Evolutionary conservation across 1,140 invertebrate species (phyloP).

Genomic region (Penaeus indicus): DNA sequence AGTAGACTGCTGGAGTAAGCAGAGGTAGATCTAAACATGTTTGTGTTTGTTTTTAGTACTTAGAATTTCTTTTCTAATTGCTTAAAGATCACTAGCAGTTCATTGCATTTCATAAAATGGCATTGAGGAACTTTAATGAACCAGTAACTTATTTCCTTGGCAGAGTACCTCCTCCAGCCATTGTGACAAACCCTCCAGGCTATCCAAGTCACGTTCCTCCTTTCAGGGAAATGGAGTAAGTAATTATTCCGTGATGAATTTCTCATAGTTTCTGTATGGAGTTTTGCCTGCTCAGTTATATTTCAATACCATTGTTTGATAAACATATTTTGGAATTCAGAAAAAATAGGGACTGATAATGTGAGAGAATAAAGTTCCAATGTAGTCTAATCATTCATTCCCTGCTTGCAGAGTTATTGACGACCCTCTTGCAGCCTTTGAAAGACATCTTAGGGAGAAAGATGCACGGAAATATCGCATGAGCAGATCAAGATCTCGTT

Average conservation of each 20-base stretch:
- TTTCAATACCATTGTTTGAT: too few species aligned
- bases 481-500: constrained; percentile 50
- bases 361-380: too few species aligned
- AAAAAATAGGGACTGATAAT: too few species aligned
- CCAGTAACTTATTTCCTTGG: not conserved
- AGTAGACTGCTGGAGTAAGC: not conserved
- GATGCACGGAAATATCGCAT: constrained; percentile 38
- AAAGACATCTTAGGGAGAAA: constrained; percentile 50
- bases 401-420: constrained; percentile 29
- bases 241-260: not conserved
- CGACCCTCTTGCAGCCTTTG: constrained; percentile 47
- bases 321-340: too few species aligned
- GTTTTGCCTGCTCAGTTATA: too few species aligned
- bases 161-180: constrained; percentile 39
- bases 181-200: not conserved
- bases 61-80: not conserved
- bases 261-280: too few species aligned
- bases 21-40: not conserved
- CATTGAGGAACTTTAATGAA: too few species aligned
- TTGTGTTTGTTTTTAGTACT: not conserved
- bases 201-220: constrained; percentile 1
- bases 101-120: not conserved
- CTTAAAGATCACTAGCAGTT: not conserved
- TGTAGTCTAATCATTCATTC: not conserved
- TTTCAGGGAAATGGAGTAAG: constrained; percentile 16